Base-by-base conservation (phyloP, 1,140 invertebrate genomes). In the Danaus melanippus region DNA sequence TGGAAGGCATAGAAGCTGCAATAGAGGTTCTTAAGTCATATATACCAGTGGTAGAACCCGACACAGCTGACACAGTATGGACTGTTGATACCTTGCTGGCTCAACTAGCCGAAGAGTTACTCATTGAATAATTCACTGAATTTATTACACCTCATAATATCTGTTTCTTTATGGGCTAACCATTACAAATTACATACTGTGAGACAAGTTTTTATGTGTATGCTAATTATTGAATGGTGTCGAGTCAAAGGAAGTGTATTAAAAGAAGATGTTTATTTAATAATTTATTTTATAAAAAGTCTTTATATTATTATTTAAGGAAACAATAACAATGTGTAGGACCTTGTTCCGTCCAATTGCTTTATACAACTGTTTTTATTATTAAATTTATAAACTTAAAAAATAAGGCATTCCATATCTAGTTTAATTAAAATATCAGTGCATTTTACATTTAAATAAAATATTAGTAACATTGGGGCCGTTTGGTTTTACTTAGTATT, bases 1-100 rank as follows among this genome's bases (percentile, higher is more conserved):
- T 71, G 2, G 83, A 81, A 41, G 75, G 81, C 12, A 67, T 84
- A 10, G 81, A 84, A 9, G 72, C 72, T 12, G 79, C 73, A 0
- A 32, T 84, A 12, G 74, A 82, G 39, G 71, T 79, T 4, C 60
- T 86, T 0, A 74, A 72, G 42, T 69, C 75, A 10, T 76, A 72
- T 42, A 69, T 86, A 42, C 79, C 81, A 12, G 43, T 62, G 1
- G 71, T 68, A 6, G 78, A 84, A 40, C 42, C 63, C 1, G 81
- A 85, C 39, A 64, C 64, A 6, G 67, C 76, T n/a, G 83, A 86
- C 44, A 72, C 67, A 9, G 76, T 84, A 9, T 86, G 83, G 83
- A 83, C 81, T 10, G 70, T 86, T 2, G 79, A 86, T 21, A 74
- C 78, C 2, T 62, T 86, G 50, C 59, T 86, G 2, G 66, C 67